Evolutionary conservation across 2,797 vertebrate species (phyloP), one percentile per base, ranked within the genome.

Genomic region (Lepus oiostolus): DNA sequence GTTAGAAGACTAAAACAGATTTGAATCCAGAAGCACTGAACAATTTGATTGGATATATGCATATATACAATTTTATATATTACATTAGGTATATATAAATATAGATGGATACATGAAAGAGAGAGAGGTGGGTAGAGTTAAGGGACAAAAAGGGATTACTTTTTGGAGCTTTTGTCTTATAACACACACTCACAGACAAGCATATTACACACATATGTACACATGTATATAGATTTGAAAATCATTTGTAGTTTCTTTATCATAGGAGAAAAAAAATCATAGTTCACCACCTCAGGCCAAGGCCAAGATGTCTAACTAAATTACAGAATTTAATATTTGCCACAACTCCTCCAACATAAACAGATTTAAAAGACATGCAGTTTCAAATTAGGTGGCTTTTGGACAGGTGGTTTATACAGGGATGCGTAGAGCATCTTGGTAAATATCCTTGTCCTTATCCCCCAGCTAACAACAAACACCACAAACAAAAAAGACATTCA

Each of bases 401-500:
- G 90, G 95, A 91, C 95, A 95, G 79, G 89, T 72, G 83, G 81
- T 85, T 71, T 86, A 74, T 47, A 89, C 6, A 21, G 62, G 32
- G 71, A 81, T 21, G 26, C 2, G 0, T 2, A 28, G 16, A 47
- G 91, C 91, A 67, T 68, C 83, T 91, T 72, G 47, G 94, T 94
- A 92, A 96, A 97, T 58, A 90, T 58, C 87, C 90, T 96, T 62
- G 35, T 95, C 84, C 62, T 65, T 71, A 95, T 91, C 89, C 86
- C 89, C 76, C 11, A 52, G 97, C 88, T 79, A 79, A 95, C 94
- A 95, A 97, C 95, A 95, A 96, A 96, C 62, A 91, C 75, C 74
- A 94, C 93, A 93, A 81, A 97, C 96, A 97, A 95, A 96, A 96
- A 95, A 94, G 85, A 95, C 89, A 95, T 91, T 95, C 95, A 94